Conservation (phyloP, 2,888 invertebrate species). For the Lepidonotus clava region DNA sequence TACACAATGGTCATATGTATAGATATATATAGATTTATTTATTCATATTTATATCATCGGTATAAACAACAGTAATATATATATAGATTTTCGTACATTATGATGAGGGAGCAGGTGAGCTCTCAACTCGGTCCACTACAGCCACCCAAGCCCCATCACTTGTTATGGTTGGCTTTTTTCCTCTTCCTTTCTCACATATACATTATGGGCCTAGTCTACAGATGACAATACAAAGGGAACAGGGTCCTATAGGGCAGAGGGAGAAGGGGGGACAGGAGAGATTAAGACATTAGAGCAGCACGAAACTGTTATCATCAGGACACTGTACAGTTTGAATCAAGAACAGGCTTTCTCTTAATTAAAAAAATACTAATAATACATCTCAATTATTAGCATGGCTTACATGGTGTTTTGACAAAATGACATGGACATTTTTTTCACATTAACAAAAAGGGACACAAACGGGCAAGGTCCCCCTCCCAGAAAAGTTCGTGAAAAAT, state of each 20-base stretch:
- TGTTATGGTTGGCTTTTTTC: background rate
- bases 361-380: background rate
- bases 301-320: background rate
- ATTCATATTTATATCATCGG: conserved; percentile 7
- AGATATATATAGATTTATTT: conserved; percentile 36
- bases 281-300: conserved; percentile 1
- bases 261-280: background rate
- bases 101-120: background rate
- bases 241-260: background rate
- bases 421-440: background rate
- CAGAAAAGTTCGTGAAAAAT: background rate
- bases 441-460: background rate
- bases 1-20: conserved; percentile 39
- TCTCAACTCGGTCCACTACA: background rate
- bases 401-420: background rate
- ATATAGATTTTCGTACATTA: conserved; percentile 26
- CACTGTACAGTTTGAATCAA: conserved; percentile 4
- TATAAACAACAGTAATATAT: conserved; percentile 52
- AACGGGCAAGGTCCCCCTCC: background rate
- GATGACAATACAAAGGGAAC: conserved; percentile 18
- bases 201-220: conserved; percentile 30
- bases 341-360: background rate
- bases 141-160: conserved; percentile 19
- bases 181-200: conserved; percentile 10
- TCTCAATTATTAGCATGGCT: background rate